Evolutionary conservation across 2,888 invertebrate species (phyloP), one percentile per base, ranked within the genome.

Genomic region (Drosophila neonasuta): DNA sequence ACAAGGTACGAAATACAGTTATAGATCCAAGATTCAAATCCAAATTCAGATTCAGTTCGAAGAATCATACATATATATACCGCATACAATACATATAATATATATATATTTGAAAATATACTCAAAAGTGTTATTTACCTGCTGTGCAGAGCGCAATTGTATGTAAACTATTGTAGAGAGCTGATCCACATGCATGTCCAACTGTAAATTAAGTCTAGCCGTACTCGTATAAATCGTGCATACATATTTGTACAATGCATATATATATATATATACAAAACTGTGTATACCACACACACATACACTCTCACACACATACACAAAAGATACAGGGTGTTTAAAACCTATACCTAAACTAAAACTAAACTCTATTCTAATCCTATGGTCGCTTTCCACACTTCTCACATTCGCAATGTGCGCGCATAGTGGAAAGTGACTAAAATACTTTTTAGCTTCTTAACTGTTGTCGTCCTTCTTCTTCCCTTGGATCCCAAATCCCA

Each of bases 111-210:
- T 80, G 71, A 82, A 79, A 82, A 85, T 80, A 85, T 83, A 83
- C 84, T 84, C 86, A 83, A 77, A 77, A 83, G 71, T 85, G 85
- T 84, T 84, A 84, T 84, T 87, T 87, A 88, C 84, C 87, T 88
- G 88, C 88, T 83, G 85, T 86, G 88, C 87, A 88, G 88, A 83
- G 83, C 83, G 83, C 83, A 83, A 82, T 84, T 86, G 86, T 84
- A 82, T 86, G 86, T 86, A 82, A 84, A 71, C 79, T 83, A 82
- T 77, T 66, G 64, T 77, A 77, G 68, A 85, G 71, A 86, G 84
- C 76, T 83, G 86, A 83, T 84, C 84, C 86, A 81, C 72, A 75
- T 86, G 84, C 86, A 84, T 88, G 88, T 88, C 88, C 88, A 84
- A 85, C 78, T 88, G 88, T 88, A 88, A 88, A 82, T 80, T 86